Base-by-base conservation (phyloP, 2,797 vertebrate species). In the Scarus forsteni region DNA sequence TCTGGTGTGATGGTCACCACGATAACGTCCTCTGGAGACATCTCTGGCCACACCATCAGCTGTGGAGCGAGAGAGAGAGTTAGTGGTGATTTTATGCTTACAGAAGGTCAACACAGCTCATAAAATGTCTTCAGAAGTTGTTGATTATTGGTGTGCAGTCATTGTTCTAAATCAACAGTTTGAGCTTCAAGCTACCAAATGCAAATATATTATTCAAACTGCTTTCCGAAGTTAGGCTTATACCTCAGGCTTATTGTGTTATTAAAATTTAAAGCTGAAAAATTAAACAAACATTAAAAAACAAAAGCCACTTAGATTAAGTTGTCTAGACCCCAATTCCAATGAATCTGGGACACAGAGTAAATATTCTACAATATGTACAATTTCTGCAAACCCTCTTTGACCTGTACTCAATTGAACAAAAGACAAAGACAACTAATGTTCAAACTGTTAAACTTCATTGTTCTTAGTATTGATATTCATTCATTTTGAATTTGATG, bases 1-100 rank as follows among this genome's bases (percentile, higher is more conserved):
- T 98, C 97, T 0, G 97, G 98, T 3, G 97, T 96, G 10, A 98
- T 96, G 75, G 97, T 96, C 83, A 96, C 94, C 2, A 95, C 13
- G 0, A 86, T 95, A 27, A 94, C 51, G 0, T 90, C 87, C 67
- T 96, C 95, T 0, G 96, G 95, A 60, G 84, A 89, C 14, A 93
- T 93, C 18, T 90, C 90, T 0, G 96, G 96, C 98, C 98, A 99
- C 0, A 97, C 95, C 60, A 97, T 87, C 65, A 99, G 93, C 98
- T 95, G 87, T 8, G 66, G 67, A 7, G 46, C 49, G 52, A 8
- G n/a, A 70, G 8, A 70, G 53, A 66, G 43, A 56, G 43, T 57
- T 12, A 52, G 10, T 16, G 16, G 43, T 42, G 53, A 74, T 46
- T 39, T n/a, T 12, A 49, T 4, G 3, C 13, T 16, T 56, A 10